phyloP scores from a whole-genome alignment of 2,888 invertebrate species.

The Axea sp. region DNA sequence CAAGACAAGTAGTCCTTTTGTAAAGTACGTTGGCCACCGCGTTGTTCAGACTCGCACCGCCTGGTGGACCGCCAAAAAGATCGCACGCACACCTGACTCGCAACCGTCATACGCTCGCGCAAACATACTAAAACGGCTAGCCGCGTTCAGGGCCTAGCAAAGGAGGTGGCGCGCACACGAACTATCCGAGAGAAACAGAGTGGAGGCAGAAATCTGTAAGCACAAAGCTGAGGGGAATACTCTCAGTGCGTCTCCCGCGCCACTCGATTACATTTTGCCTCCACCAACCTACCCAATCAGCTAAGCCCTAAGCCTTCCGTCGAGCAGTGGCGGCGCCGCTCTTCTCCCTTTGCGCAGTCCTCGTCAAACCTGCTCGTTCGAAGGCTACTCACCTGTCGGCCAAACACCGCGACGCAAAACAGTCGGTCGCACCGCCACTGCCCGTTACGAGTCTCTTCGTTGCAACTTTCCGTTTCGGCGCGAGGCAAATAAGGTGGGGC shows the following conservation, averaged over 20 bases:
- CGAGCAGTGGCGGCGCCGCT: constrained; percentile 73
- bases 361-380: too few species aligned
- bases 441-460: constrained; percentile 71
- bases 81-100: too few species aligned
- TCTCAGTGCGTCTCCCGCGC: constrained; percentile 78
- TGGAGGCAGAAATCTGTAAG: constrained; percentile 79
- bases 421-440: constrained; percentile 78
- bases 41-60: too few species aligned
- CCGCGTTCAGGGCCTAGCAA: constrained; percentile 78
- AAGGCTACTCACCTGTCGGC: constrained; percentile 62
- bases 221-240: constrained; percentile 79
- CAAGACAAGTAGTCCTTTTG: too few species aligned
- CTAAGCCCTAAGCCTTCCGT: constrained; percentile 69
- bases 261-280: constrained; percentile 60
- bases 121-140: too few species aligned
- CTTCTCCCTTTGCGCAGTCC: too few species aligned
- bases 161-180: constrained; percentile 77
- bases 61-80: too few species aligned
- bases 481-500: too few species aligned
- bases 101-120: too few species aligned
- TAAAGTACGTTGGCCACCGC: too few species aligned
- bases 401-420: too few species aligned
- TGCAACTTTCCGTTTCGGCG: too few species aligned
- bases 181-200: constrained; percentile 78
- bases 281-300: constrained; percentile 70